A percentile compares a stretch with the other conserved stretches of the same genome.
Conservation (phyloP, 2,113 vertebrate species). For the Hiodon tergisus region DNA sequence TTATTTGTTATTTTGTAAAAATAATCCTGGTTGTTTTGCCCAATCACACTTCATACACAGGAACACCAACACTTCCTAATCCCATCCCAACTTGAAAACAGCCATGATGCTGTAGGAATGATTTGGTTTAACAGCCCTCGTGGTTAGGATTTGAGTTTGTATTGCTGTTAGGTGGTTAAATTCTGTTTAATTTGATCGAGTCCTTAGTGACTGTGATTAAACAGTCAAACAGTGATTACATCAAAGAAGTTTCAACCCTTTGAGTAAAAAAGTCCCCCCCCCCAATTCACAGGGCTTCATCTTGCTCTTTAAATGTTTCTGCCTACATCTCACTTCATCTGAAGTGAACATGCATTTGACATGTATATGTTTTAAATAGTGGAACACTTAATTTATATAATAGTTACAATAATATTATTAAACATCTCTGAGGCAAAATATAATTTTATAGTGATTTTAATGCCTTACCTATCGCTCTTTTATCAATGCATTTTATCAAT, state of each 20-base stretch:
- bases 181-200: conserved; percentile 19
- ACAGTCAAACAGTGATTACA: neutral
- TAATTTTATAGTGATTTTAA: too few species aligned
- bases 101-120: neutral
- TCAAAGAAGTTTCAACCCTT: conserved; percentile 29
- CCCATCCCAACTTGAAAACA: neutral
- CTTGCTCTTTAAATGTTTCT: neutral
- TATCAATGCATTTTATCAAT: too few species aligned
- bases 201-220: conserved; percentile 9
- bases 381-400: too few species aligned
- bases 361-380: too few species aligned
- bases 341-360: neutral
- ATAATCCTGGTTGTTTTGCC: neutral
- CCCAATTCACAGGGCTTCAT: neutral
- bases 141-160: conserved; percentile 13
- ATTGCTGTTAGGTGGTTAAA: conserved; percentile 31
- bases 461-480: too few species aligned
- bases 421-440: too few species aligned
- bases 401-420: too few species aligned
- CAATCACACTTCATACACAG: neutral
- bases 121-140: neutral
- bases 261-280: conserved; percentile 24
- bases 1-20: too few species aligned
- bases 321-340: neutral
- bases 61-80: neutral